Conservation (phyloP, 1,140 invertebrate species). For the Drosophila murphyi region DNA sequence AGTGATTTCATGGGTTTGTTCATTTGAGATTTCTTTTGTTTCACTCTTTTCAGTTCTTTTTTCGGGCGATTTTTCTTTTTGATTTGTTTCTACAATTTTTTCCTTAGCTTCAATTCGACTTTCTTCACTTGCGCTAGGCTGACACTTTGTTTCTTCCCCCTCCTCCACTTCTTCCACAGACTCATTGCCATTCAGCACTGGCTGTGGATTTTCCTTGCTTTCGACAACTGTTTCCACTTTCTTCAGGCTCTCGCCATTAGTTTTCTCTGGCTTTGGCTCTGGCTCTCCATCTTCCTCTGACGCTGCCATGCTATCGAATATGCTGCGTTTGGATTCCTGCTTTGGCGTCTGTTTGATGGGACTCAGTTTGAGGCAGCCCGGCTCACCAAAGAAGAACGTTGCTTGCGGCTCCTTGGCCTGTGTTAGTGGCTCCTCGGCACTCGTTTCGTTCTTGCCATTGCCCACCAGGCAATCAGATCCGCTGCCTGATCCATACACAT, state of each 20-base stretch:
- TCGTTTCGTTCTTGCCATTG: constrained; percentile 63
- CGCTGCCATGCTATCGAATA: constrained; percentile 59
- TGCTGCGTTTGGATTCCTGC: constrained; percentile 64
- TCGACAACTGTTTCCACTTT: constrained; percentile 5
- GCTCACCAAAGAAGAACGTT: constrained; percentile 85
- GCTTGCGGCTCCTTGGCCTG: constrained; percentile 74
- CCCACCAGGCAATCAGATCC: constrained; percentile 89
- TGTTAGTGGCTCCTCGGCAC: constrained; percentile 36
- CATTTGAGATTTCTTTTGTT: constrained; percentile 56
- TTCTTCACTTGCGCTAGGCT: constrained; percentile 3
- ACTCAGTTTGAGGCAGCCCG: constrained; percentile 83
- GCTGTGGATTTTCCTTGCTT: not conserved
- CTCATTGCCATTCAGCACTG: constrained; percentile 26
- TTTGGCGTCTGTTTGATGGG: constrained; percentile 71
- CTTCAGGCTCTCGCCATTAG: constrained; percentile 55
- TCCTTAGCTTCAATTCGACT: not conserved
- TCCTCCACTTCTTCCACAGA: not conserved
- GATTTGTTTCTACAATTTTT: not conserved
- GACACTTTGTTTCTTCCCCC: not conserved
- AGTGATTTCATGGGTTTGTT: constrained; percentile 15
- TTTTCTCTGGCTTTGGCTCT: constrained; percentile 44
- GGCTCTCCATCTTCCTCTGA: constrained; percentile 1
- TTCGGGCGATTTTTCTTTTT: constrained; percentile 1
- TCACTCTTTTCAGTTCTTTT: not conserved
- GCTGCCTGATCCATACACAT: constrained; percentile 89